phyloP scores from a whole-genome alignment of 2,113 vertebrate genomes.

The Hyperoodon ampullatus region DNA sequence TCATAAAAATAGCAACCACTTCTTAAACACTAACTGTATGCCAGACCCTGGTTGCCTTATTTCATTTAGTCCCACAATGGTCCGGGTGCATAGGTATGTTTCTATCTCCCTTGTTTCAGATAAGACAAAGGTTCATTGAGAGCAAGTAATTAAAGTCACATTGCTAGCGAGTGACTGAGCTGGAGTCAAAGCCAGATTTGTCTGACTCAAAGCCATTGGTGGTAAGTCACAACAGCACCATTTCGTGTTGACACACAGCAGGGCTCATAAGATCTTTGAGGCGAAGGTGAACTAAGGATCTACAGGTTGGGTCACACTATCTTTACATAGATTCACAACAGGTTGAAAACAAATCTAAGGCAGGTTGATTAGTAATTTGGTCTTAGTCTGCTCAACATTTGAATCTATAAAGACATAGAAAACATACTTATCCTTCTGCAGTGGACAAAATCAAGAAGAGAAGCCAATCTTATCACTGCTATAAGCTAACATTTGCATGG shows the following conservation, averaged over 20 bases:
- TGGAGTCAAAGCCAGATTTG: constrained; percentile 31
- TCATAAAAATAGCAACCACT: neutral
- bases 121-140: constrained; percentile 28
- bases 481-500: neutral
- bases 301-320: neutral
- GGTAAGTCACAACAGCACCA: neutral
- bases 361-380: constrained; percentile 27
- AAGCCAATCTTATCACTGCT: neutral
- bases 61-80: neutral
- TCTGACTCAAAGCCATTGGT: constrained; percentile 41
- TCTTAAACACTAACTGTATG: neutral
- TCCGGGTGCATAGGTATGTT: neutral
- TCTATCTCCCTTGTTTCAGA: neutral
- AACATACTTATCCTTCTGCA: neutral
- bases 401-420: neutral
- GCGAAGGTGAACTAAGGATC: neutral
- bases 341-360: constrained; percentile 40
- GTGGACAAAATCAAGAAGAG: neutral
- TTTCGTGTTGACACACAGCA: neutral
- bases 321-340: neutral
- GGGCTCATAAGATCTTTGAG: constrained; percentile 18
- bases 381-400: constrained; percentile 31
- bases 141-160: constrained; percentile 42
- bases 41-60: neutral
- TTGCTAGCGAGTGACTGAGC: neutral